Evolutionary conservation across 2,797 vertebrate genomes (phyloP), one percentile per base, ranked within the genome.

Genomic region (Ceryle rudis): DNA sequence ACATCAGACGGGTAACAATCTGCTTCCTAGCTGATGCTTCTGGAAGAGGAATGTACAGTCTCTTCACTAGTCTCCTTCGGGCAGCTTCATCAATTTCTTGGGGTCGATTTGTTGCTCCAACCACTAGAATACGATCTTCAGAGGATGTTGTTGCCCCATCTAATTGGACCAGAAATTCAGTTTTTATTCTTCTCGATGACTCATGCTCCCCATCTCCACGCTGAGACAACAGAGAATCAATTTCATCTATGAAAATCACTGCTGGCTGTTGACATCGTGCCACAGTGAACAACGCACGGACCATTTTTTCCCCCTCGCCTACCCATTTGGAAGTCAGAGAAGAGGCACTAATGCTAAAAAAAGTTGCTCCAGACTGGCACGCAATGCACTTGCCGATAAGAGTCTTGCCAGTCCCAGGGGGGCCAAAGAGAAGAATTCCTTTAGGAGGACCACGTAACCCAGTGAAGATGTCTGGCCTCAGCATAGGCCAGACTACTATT

Each of bases 291-390:
- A 99, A 97, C 0, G 99, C 99, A 11, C 99, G 98, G 22, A 99
- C 99, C 99, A 99, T 99, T 95, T 99, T 99, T 73, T 99, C 99
- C 11, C 99, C 99, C 91, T 99, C 99, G 0, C 99, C 99, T 29
- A 99, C 99, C 99, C 99, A 99, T 39, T 99, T 99, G 69, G 99
- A 99, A 62, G 99, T 99, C 73, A 99, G 98, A 1, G 99, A 99
- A 10, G 99, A 99, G 39, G 99, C 99, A 21, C 99, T 99, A 95
- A 99, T 99, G 97, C 99, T 99, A 52, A 99, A 99, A 97, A 99
- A 99, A 0, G 99, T 99, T 5, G 99, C 99, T 26, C 99, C 99
- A 5, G 99, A 99, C 86, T 99, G 99, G 95, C 99, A 99, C 0
- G 99, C 99, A 4, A 99, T 99, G 95, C 99, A 99, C 94, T 99